A percentile compares a stretch with the other conserved stretches of the same genome.
phyloP scores from a whole-genome alignment of 2,797 vertebrate genomes.

The Yasuhikotakia modesta region DNA sequence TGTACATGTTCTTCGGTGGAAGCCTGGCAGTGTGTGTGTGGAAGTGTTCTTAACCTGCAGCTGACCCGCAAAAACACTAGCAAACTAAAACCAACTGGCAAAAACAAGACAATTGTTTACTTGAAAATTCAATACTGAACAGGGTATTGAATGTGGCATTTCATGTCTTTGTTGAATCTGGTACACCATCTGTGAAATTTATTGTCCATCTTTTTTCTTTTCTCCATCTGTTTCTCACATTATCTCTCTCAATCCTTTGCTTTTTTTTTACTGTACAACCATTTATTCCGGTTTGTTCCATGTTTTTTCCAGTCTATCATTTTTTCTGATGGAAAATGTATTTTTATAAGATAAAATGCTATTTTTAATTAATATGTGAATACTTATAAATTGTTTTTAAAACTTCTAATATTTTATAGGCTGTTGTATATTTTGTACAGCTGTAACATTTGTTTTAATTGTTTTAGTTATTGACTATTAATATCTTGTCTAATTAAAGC shows the following conservation, averaged over 20 bases:
- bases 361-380: constrained; percentile 44
- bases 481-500: constrained; percentile 33
- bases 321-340: constrained; percentile 20
- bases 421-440: constrained; percentile 46
- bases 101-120: neutral
- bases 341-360: constrained; percentile 40
- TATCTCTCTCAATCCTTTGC: neutral
- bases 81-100: too few species aligned
- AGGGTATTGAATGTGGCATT: too few species aligned
- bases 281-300: neutral
- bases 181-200: neutral
- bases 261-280: too few species aligned
- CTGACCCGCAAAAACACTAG: neutral
- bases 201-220: neutral
- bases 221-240: neutral
- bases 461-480: neutral
- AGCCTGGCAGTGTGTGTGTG: constrained; percentile 95
- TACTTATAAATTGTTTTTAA: constrained; percentile 14
- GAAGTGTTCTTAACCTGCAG: constrained; percentile 88
- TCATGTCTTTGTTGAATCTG: neutral
- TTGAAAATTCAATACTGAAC: neutral
- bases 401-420: constrained; percentile 44
- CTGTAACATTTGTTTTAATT: constrained; percentile 25
- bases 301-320: neutral
- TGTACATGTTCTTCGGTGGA: constrained; percentile 98